Conservation (phyloP, 2,113 vertebrate species). For the Zapornia atra region DNA sequence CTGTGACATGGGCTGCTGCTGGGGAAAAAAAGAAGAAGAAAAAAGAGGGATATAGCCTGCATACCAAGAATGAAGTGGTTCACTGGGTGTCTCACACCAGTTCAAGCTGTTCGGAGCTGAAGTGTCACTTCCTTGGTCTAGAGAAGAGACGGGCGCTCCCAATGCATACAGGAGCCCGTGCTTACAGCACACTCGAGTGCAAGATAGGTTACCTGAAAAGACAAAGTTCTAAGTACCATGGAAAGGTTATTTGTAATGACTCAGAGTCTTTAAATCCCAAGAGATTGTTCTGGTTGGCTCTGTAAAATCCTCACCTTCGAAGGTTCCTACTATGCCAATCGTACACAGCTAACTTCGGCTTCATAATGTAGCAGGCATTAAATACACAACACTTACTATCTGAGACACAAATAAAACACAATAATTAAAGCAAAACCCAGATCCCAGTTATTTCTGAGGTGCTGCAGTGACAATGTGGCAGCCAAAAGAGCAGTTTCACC, state of each 20-base stretch:
- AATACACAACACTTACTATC: neutral
- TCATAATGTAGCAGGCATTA: neutral
- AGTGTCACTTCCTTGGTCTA: neutral
- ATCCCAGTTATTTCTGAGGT: neutral
- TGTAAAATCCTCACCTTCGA: neutral
- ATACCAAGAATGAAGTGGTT: fast-evolving
- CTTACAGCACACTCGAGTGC: neutral
- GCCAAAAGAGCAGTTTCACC: neutral
- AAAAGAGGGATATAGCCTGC: neutral
- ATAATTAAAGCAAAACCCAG: neutral
- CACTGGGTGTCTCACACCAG: fast-evolving
- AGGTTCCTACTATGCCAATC: neutral
- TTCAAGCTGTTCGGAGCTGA: neutral
- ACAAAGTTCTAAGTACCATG: neutral
- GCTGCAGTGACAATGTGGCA: neutral
- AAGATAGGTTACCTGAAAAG: neutral
- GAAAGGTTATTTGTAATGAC: neutral
- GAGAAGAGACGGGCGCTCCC: neutral
- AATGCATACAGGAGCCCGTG: neutral
- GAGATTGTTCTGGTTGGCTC: neutral
- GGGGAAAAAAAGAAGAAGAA: neutral
- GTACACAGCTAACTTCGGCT: neutral
- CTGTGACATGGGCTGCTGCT: conserved; percentile 70
- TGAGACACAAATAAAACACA: neutral
- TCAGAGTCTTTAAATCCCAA: neutral